phyloP scores from a whole-genome alignment of 2,797 vertebrate species.

The Varecia variegata region DNA sequence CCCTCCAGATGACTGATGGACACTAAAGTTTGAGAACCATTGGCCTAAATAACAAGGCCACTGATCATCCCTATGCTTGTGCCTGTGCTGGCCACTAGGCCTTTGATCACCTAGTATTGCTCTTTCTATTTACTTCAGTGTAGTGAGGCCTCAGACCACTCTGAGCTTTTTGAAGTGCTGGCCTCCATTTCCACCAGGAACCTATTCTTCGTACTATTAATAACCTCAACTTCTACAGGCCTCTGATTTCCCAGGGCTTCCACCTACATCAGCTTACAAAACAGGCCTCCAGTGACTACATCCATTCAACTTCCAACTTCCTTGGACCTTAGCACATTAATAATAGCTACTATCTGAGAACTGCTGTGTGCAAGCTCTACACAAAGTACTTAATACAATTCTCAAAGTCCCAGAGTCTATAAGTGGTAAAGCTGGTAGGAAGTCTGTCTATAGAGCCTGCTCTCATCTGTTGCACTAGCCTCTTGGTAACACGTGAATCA shows the following conservation, averaged over 20 bases:
- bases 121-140: background rate
- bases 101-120: background rate
- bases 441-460: background rate
- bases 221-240: background rate
- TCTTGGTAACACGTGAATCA: background rate
- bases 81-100: background rate
- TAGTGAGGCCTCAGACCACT: background rate
- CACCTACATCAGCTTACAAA: background rate
- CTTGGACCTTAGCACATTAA: background rate
- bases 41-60: background rate
- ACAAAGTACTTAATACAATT: background rate
- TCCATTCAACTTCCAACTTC: background rate
- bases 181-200: background rate
- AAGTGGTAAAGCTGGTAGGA: background rate
- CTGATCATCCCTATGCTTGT: background rate
- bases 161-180: background rate
- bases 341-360: background rate
- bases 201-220: background rate
- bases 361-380: background rate
- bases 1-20: background rate
- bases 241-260: background rate
- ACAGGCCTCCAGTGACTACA: background rate
- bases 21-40: background rate
- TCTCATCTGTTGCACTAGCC: background rate
- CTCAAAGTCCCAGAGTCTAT: background rate